Base-by-base conservation (phyloP, 2,113 vertebrate genomes). In the Dolichallabes microphthalmus region DNA sequence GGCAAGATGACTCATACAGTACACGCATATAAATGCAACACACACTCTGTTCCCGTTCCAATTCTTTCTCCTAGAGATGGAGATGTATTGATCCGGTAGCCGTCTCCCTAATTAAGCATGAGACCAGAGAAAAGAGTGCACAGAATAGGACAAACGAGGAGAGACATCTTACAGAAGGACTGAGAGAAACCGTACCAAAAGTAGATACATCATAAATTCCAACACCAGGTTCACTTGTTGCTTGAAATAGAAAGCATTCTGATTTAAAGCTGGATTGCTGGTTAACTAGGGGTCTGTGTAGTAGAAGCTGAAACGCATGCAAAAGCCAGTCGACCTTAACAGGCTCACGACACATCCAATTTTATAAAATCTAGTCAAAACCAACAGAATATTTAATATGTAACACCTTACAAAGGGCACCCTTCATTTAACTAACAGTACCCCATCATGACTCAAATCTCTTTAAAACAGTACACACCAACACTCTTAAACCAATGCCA, bases 31-130 rank as follows among this genome's bases (percentile, higher is more conserved):
- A 83, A 63, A 82, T 61, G 78, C 52, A 57, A 57, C 61, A 68
- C 9, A 80, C 69, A 84, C 82, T 81, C 53, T 77, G 50, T 35
- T 53, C 87, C 84, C 86, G 75, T 78, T 86, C 71, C 80, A 35
- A 32, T 19, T 86, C 84, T 82, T 52, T 87, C 82, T 91, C 91
- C 83, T 20, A 79, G 61, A 80, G 89, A 91, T 90, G 88, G 85
- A 84, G 64, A 17, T 82, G 85, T 91, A 94, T 94, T 92, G 93
- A 94, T 94, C 93, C 91, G 89, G 79, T 81, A 87, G 52, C 86
- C 91, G 92, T 93, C 91, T 92, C 84, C 83, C 88, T 94, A 94
- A 94, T 94, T 94, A 91, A 89, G 82, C 83, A 74, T 87, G 87
- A 92, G 77, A 73, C 82, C 64, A 84, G 87, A 60, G 27, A 75